phyloP scores from a whole-genome alignment of 1,140 invertebrate species.

The Drosophila baimaii region DNA sequence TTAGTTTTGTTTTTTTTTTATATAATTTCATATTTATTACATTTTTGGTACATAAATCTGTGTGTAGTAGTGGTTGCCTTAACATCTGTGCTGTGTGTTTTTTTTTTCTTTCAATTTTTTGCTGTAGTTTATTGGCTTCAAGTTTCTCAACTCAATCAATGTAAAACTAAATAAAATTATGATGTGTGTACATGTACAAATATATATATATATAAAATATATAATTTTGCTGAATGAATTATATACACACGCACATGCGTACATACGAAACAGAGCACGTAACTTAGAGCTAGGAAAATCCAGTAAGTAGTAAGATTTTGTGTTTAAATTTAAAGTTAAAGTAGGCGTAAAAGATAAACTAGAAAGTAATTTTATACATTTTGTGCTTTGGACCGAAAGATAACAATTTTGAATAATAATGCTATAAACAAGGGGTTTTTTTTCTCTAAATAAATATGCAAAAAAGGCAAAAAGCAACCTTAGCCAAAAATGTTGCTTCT shows the following conservation, averaged over 20 bases:
- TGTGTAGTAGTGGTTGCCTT: slow-evolving; percentile 65
- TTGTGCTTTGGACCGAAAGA: slow-evolving; percentile 80
- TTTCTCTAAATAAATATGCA: slow-evolving; percentile 56
- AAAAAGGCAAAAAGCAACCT: slow-evolving; percentile 32
- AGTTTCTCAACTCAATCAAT: slow-evolving; percentile 60
- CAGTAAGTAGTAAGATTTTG: slow-evolving; percentile 44
- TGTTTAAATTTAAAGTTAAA: slow-evolving; percentile 46
- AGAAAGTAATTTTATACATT: slow-evolving; percentile 81
- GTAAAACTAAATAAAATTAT: slow-evolving; percentile 79
- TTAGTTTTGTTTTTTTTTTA: slow-evolving; percentile 51
- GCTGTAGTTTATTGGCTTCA: slow-evolving; percentile 55
- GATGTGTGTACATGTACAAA: slow-evolving; percentile 25
- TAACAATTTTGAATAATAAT: slow-evolving; percentile 80
- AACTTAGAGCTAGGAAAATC: slow-evolving; percentile 60
- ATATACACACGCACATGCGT: slow-evolving; percentile 56
- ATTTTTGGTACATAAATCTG: slow-evolving; percentile 84
- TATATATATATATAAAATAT: slow-evolving; percentile 21
- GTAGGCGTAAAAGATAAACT: slow-evolving; percentile 52
- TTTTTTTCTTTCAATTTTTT: slow-evolving; percentile 47
- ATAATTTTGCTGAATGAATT: slow-evolving; percentile 21
- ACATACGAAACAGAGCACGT: slow-evolving; percentile 60
- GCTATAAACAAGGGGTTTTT: slow-evolving; percentile 49
- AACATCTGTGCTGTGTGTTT: slow-evolving; percentile 59
- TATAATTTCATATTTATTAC: slow-evolving; percentile 83
- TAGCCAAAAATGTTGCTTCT: slow-evolving; percentile 46